Percentiles rank a stretch among this genome's conserved stretches.
These are phyloP conservation scores for Zeugodacus cucurbitae DNA, from an alignment of 1,140 invertebrate species.

Conservation along the genomic window DNA sequence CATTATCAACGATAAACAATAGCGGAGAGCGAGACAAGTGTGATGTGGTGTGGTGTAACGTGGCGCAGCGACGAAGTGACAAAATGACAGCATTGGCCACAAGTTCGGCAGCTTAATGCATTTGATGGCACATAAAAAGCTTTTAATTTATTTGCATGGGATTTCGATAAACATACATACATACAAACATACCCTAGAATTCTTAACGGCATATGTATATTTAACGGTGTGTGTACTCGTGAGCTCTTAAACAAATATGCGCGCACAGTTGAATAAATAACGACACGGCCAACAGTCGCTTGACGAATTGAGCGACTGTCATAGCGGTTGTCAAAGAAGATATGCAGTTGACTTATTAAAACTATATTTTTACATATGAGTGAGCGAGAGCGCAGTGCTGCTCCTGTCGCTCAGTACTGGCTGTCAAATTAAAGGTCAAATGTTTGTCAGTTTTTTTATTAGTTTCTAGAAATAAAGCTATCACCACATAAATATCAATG, in stretches of 20 bases:
- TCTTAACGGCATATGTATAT: not conserved
- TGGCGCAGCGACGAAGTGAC: not conserved
- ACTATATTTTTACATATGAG: no score
- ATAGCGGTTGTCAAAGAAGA: no score
- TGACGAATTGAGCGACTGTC: no score
- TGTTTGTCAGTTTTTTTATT: no score
- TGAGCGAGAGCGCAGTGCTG: no score
- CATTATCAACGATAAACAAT: not conserved
- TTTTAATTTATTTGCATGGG: not conserved
- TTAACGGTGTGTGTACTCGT: not conserved
- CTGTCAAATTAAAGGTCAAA: no score
- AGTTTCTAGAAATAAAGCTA: no score
- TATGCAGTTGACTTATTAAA: no score
- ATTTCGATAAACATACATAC: not conserved
- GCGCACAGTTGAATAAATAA: not conserved
- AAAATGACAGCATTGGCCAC: not conserved
- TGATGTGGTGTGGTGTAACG: not conserved
- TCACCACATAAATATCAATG: no score
- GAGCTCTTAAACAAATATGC: not conserved
- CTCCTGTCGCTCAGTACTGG: no score
- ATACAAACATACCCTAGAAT: not conserved
- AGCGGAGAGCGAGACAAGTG: not conserved
- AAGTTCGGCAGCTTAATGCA: not conserved
- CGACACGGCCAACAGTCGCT: not conserved
- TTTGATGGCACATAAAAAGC: not conserved